A percentile compares a stretch with the other conserved stretches of the same genome.
Evolutionary conservation across 2,888 invertebrate genomes (phyloP).

Genomic region (Dicyrtoma fusca): DNA sequence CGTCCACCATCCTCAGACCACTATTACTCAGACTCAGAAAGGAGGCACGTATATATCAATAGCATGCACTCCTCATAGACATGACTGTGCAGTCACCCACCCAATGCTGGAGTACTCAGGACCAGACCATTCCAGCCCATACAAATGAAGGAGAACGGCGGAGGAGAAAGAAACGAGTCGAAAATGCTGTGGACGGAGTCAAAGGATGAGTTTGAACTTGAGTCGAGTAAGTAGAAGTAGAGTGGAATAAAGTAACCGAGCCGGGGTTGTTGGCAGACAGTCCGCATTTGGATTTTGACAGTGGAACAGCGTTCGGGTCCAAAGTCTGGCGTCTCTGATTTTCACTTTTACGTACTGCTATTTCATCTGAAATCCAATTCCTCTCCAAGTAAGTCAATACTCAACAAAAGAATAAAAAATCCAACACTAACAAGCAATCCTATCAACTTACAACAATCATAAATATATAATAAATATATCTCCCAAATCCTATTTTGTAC

Average conservation of each 20-base stretch:
- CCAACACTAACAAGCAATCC: too few species aligned
- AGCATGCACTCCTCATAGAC: too few species aligned
- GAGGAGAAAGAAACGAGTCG: background rate
- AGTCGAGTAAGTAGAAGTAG: background rate
- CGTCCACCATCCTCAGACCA: background rate
- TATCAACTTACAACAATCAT: too few species aligned
- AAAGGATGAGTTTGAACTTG: conserved; percentile 7
- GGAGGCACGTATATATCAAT: too few species aligned
- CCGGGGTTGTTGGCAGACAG: conserved; percentile 38
- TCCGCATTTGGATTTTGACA: conserved; percentile 35
- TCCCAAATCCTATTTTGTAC: too few species aligned
- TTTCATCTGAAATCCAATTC: too few species aligned
- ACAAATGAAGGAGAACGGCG: background rate
- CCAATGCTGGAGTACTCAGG: too few species aligned
- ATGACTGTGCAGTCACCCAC: too few species aligned
- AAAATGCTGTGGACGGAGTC: background rate
- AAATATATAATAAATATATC: too few species aligned
- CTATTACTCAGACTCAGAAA: background rate
- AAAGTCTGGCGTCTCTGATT: background rate
- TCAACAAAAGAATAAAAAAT: too few species aligned
- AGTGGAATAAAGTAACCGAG: conserved; percentile 31
- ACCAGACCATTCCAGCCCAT: background rate
- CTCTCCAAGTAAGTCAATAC: too few species aligned
- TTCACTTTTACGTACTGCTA: background rate
- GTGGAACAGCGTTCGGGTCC: conserved; percentile 14